Conservation (phyloP, 1,140 invertebrate genomes). For the Choristoneura fumiferana region DNA sequence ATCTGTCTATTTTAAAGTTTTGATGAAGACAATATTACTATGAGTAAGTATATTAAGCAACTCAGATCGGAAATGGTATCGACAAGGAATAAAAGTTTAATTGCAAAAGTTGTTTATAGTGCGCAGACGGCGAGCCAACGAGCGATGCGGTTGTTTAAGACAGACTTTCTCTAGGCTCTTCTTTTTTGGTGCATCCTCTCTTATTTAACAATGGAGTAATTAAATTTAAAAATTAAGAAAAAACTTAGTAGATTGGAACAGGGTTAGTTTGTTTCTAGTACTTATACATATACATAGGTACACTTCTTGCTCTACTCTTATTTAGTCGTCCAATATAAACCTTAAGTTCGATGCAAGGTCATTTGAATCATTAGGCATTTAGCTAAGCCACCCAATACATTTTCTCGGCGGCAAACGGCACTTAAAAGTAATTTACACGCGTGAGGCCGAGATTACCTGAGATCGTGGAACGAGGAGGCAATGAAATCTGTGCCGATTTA, state of each 20-base stretch:
- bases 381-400: background rate
- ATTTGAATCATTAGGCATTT: no score
- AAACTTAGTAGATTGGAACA: no score
- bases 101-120: slow-evolving; percentile 69
- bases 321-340: no score
- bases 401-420: background rate
- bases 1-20: no score
- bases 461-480: slow-evolving; percentile 35
- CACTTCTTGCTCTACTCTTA: no score
- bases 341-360: no score
- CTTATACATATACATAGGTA: no score
- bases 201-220: no score
- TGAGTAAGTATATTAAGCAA: slow-evolving; percentile 13
- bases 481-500: slow-evolving; percentile 51
- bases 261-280: no score
- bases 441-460: slow-evolving; percentile 5
- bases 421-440: slow-evolving; percentile 8
- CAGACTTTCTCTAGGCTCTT: background rate
- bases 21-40: no score
- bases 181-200: background rate
- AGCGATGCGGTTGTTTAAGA: slow-evolving; percentile 24
- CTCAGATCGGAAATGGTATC: slow-evolving; percentile 34
- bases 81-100: slow-evolving; percentile 70
- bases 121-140: slow-evolving; percentile 49
- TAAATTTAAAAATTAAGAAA: no score